Evolutionary conservation across 2,888 invertebrate species (phyloP), one percentile per base, ranked within the genome.

Genomic region (Tillus elongatus): DNA sequence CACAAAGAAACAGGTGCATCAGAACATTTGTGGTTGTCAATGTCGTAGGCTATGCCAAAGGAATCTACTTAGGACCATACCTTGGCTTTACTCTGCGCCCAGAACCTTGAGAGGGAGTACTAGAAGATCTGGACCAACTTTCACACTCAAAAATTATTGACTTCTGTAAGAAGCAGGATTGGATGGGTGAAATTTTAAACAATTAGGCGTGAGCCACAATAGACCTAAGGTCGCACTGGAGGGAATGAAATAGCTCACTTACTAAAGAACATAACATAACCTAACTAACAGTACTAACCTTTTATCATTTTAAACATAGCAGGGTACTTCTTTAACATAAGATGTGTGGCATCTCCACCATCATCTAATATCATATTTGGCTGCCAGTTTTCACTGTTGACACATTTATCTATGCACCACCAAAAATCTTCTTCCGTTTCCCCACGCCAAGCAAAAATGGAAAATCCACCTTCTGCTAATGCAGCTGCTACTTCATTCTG

Each of bases 341-440:
- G 74, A 65, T 95, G 92, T 0, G 95, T 95, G 27, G 93, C 91
- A 68, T 96, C 96, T 0, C 96, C 96, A 0, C 96, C 96, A 63
- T 96, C 95, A 60, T 96, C 96, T 44, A 96, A 69, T 54, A 96
- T 93, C 88, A 96, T 91, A 66, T 97, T 97, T 3, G 96, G 95
- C 57, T 91, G 90, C 96, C 96, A 97, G 54, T 82, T 79, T 49
- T 89, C 86, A 0, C 82, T 77, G 50, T 88, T 88, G 2, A 96
- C 82, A 64, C 95, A 93, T 58, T 87, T 87, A 67, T 96, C 95
- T 53, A 96, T 96, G 61, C 93, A 93, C 95, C 95, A 96, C 96
- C 96, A 96, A 68, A 96, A 96, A 55, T 96, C 96, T 59, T 96
- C 95, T 62, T 96, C 96, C 3, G 90, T 89, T 65, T 96, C 93